Conservation (phyloP, 1,140 invertebrate genomes). For the Macrobrachium nipponense region DNA sequence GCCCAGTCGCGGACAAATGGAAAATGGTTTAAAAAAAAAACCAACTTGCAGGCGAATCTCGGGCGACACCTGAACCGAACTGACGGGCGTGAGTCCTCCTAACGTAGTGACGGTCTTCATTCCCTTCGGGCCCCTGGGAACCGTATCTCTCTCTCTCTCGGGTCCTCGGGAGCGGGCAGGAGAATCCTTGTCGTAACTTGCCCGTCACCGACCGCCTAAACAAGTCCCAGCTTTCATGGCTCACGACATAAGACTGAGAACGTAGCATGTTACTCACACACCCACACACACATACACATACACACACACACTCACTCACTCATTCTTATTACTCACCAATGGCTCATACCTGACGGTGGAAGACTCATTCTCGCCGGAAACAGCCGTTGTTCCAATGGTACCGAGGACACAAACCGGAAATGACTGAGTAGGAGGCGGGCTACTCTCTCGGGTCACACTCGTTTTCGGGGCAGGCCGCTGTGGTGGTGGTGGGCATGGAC, state of each 20-base stretch:
- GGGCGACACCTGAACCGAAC: not conserved
- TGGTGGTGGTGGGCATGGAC: too few species aligned
- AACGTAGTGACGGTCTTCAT: not conserved
- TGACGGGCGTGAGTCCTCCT: not conserved
- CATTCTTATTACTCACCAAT: conserved; percentile 59
- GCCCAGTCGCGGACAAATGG: too few species aligned
- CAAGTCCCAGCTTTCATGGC: conserved; percentile 32
- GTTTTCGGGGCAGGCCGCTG: not conserved
- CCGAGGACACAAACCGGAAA: conserved; percentile 49
- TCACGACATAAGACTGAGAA: conserved; percentile 31
- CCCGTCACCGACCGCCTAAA: conserved; percentile 11
- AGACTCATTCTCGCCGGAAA: conserved; percentile 54
- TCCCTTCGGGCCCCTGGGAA: too few species aligned
- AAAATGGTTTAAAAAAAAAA: too few species aligned
- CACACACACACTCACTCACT: conserved; percentile 54
- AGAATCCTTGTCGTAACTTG: conserved; percentile 43
- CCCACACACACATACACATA: not conserved
- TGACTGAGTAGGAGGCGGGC: conserved; percentile 20
- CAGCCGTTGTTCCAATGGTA: conserved; percentile 45
- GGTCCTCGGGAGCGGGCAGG: conserved; percentile 26
- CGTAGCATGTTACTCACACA: conserved; percentile 13
- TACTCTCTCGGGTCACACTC: not conserved
- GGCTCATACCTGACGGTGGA: conserved; percentile 50
- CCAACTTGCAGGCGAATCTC: too few species aligned
- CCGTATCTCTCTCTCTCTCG: too few species aligned